phyloP scores from a whole-genome alignment of 2,888 invertebrate genomes.

The Rhagonycha fulva region DNA sequence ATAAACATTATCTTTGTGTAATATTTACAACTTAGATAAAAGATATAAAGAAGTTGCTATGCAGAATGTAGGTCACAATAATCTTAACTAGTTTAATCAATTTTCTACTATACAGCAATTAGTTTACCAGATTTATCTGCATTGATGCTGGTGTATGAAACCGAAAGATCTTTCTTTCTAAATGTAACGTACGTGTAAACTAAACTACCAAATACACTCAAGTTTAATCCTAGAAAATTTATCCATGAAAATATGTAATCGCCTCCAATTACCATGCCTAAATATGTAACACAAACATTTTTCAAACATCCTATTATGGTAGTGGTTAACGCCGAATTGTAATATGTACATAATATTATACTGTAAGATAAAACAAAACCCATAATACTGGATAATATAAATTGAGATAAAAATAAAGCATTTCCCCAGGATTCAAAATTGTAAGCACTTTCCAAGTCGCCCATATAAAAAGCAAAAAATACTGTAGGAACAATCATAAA shows the following conservation, averaged over 20 bases:
- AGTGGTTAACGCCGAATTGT: constrained; percentile 98
- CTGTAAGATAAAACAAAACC: constrained; percentile 95
- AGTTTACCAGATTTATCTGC: constrained; percentile 48
- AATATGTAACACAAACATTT: constrained; percentile 95
- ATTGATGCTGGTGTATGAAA: constrained; percentile 45
- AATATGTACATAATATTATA: constrained; percentile 91
- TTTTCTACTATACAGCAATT: constrained; percentile 53
- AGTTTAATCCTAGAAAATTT: constrained; percentile 95
- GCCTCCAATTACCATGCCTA: constrained; percentile 97
- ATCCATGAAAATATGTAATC: constrained; percentile 94
- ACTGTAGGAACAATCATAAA: constrained; percentile 84
- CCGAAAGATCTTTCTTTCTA: constrained; percentile 60
- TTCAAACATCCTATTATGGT: constrained; percentile 98
- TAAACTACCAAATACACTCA: constrained; percentile 87
- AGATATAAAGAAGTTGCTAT: neutral
- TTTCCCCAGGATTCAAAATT: constrained; percentile 77
- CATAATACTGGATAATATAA: constrained; percentile 91
- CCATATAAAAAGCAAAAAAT: constrained; percentile 72
- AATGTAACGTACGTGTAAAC: constrained; percentile 88
- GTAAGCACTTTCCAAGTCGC: constrained; percentile 71
- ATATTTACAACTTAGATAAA: neutral
- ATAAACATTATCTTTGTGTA: neutral
- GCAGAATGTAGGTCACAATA: neutral
- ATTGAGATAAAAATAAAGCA: constrained; percentile 76
- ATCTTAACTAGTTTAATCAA: neutral